Evolutionary conservation across 2,888 invertebrate genomes (phyloP), one percentile per base, ranked within the genome.

Genomic region (Drosophila rubida): DNA sequence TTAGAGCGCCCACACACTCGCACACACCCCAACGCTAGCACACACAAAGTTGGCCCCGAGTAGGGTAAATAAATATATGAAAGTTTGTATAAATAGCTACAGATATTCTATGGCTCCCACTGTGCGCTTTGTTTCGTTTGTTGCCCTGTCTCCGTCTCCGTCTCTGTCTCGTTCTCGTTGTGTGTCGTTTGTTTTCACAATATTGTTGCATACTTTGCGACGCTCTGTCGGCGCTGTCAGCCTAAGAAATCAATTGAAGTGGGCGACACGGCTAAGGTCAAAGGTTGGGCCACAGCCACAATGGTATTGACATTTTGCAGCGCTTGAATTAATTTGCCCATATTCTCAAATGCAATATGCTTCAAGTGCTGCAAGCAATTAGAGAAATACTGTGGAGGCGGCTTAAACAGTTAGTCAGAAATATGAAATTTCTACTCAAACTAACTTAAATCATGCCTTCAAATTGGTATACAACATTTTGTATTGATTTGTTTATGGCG

Each of bases 271-370:
- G 50, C 19, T 48, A 81, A 79, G 70, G 79, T 81, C 79, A 69
- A 81, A 79, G 85, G 75, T 85, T 57, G 65, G 22, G 51, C 55
- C 14, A 23, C 39, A 35, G n/a, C 5, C 27, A 27, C 48, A 41
- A 57, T 67, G 57, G 41, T 67, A 65, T 65, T 81, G 75, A 59
- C 85, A 78, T 82, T 82, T 78, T 59, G 62, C 76, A 60, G 44
- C 8, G 39, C 49, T 71, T 41, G 9, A 41, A 66, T 60, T 65
- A 60, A 49, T 48, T 65, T 45, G 1, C 41, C 45, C 27, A 50
- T 58, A 51, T 49, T 57, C 39, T 22, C 51, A 42, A 27, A 32
- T 32, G 48, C 46, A 46, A 45, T 63, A 32, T 41, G 19, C 35
- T 6, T 7, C 8, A 44, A n/a, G 48, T 32, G 1, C 32, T 32